These are phyloP conservation scores for Gymnoscopelus braueri DNA, from an alignment of 2,797 vertebrate genomes.

Conservation along the genomic window DNA sequence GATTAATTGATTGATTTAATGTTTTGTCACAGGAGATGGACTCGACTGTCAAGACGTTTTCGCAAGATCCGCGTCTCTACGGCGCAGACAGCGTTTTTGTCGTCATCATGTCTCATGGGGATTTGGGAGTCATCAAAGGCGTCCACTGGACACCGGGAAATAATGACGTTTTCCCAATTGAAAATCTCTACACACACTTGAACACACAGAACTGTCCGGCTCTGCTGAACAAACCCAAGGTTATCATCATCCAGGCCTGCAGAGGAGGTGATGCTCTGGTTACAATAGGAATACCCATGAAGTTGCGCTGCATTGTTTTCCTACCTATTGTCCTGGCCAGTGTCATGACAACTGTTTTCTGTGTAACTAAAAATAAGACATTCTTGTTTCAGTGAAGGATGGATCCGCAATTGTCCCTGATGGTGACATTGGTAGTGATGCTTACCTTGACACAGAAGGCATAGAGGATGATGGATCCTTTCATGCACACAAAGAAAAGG, in stretches of 20 bases:
- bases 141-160: background rate
- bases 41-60: conserved; percentile 70
- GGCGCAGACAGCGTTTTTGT: conserved; percentile 86
- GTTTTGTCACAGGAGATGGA: conserved; percentile 74
- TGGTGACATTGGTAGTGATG: too few species aligned
- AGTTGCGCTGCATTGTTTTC: too few species aligned
- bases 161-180: conserved; percentile 63
- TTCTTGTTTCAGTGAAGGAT: conserved; percentile 38
- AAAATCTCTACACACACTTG: conserved; percentile 77
- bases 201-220: conserved; percentile 73
- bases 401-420: conserved; percentile 55
- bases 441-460: background rate
- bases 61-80: conserved; percentile 69
- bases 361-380: background rate
- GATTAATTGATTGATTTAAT: background rate
- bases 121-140: conserved; percentile 75
- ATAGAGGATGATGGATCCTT: conserved; percentile 34
- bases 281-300: too few species aligned
- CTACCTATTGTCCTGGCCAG: too few species aligned
- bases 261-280: conserved; percentile 79
- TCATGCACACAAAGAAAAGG: conserved; percentile 68
- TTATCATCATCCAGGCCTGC: conserved; percentile 90
- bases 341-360: too few species aligned
- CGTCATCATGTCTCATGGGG: conserved; percentile 90
- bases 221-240: conserved; percentile 85